A percentile compares a stretch with the other conserved stretches of the same genome.
These are phyloP conservation scores for Monarcha castaneiventris DNA, from an alignment of 2,113 vertebrate species.

Conservation along the genomic window DNA sequence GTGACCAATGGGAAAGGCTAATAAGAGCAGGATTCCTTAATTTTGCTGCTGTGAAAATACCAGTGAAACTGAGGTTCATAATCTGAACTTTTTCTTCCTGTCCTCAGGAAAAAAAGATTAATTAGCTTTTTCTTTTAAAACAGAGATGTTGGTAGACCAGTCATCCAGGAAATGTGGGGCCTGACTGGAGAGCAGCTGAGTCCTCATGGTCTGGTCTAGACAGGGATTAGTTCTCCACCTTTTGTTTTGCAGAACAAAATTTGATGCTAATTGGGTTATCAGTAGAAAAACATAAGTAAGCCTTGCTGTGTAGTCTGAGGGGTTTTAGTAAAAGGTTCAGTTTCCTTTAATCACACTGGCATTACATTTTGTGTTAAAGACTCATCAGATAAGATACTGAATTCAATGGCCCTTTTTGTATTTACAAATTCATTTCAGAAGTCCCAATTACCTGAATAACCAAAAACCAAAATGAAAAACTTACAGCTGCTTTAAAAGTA, in stretches of 20 bases:
- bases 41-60: not conserved
- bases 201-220: not conserved
- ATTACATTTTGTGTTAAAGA: not conserved
- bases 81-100: not conserved
- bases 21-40: not conserved
- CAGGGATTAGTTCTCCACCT: not conserved
- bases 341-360: not conserved
- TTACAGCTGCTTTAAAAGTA: not conserved
- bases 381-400: not conserved
- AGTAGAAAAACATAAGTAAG: not conserved
- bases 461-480: not conserved
- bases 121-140: not conserved
- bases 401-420: not conserved
- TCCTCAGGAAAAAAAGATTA: not conserved
- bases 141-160: not conserved
- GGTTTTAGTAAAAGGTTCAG: not conserved
- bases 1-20: fast-evolving
- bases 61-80: not conserved
- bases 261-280: not conserved
- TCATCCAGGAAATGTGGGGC: not conserved
- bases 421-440: not conserved
- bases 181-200: not conserved
- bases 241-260: not conserved
- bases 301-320: not conserved
- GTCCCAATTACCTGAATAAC: not conserved